Evolutionary conservation across 1,140 invertebrate genomes (phyloP), one percentile per base, ranked within the genome.

Genomic region (Muscidifurax raptorellus): DNA sequence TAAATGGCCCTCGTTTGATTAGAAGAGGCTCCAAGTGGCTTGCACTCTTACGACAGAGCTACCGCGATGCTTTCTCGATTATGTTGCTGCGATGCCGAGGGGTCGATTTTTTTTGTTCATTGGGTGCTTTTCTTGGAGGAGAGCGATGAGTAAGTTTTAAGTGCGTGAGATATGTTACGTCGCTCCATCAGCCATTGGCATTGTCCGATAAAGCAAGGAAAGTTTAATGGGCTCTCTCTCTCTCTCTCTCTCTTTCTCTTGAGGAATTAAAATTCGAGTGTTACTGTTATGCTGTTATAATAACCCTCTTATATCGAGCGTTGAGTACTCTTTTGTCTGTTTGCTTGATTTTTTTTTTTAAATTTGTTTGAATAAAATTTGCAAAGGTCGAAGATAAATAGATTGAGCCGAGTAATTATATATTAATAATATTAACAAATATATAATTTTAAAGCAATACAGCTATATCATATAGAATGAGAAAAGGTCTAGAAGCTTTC

Each of bases 1-100:
- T 89, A 88, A 89, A 89, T 87, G 83, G 66, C 71, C 66, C 64
- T 66, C 78, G 64, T 83, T 74, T 44, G 80, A 82, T 77, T 77
- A 77, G 75, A 25, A 77, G 75, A 36, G 32, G 10, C 36, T 59
- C 18, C 52, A 22, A 59, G 52, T n/a, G 52, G 6, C 18, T 59
- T 59, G 52, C 52, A 59, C 52, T 59, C 52, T 59, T 13, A 18
- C 18, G 6, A 5, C 30, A 9, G 32, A 9, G 32, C 71, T 69
- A 74, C 32, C 71, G 71, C 79, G 15, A 32, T 22, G 67, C 27
- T 67, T 81, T 72, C 67, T 47, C 9, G 71, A 27, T 74, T 30
- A 18, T 10, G 15, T 3, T 12, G 4, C 27, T 40, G 52, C 18
- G n/a, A n/a, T 18, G 52, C 4, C 10, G 25, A 74, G n/a, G 27